Conservation (phyloP, 2,888 invertebrate species). For the Mantis religiosa region DNA sequence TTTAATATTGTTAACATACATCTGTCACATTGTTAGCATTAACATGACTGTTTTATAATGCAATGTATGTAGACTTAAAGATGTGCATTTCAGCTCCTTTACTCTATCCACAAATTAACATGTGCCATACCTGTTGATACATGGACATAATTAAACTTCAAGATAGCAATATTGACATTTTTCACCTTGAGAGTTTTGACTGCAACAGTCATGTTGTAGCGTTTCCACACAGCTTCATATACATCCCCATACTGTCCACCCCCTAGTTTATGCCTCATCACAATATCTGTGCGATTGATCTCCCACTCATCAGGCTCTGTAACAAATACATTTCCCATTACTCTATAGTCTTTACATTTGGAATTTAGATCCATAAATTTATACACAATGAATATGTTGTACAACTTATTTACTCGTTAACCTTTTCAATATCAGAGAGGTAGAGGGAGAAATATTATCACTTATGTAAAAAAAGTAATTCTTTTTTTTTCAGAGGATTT, state of each 20-base stretch:
- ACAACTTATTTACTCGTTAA: slow-evolving; percentile 1
- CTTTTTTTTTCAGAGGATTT: too few relatives aligned
- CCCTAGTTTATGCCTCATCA: slow-evolving; percentile 95
- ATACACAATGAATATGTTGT: neutral
- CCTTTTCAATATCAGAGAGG: too few relatives aligned
- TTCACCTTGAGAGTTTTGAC: slow-evolving; percentile 90
- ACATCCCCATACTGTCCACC: slow-evolving; percentile 94
- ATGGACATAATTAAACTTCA: neutral
- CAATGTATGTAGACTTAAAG: neutral
- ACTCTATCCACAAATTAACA: neutral
- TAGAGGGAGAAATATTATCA: too few relatives aligned
- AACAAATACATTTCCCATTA: slow-evolving; percentile 16
- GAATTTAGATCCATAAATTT: too few relatives aligned
- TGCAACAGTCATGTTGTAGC: slow-evolving; percentile 93
- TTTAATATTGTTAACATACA: too few relatives aligned
- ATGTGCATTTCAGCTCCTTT: neutral
- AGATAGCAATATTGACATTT: neutral
- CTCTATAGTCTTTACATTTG: neutral
- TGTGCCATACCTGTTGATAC: neutral
- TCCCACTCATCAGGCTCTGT: slow-evolving; percentile 92
- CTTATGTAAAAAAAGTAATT: too few relatives aligned
- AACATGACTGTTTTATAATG: neutral
- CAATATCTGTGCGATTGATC: slow-evolving; percentile 95
- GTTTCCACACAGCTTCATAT: slow-evolving; percentile 95
- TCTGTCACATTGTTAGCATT: neutral